These are phyloP conservation scores for Selenia dentaria DNA, from an alignment of 2,888 invertebrate species.

Conservation along the genomic window DNA sequence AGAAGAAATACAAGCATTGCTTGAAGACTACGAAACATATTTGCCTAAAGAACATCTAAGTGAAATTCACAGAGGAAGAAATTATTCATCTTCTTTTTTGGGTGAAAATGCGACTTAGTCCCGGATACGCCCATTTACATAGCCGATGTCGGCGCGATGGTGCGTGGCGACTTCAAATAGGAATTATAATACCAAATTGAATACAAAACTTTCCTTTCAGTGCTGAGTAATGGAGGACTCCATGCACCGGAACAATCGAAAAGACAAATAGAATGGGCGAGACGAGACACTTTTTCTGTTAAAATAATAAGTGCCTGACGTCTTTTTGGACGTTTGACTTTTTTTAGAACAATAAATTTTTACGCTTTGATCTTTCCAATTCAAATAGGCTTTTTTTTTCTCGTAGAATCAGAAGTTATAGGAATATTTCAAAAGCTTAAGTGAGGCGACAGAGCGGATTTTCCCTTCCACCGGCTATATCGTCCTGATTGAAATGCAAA, in stretches of 20 bases:
- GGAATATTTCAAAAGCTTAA: conserved; percentile 83
- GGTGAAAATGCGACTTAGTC: conserved; percentile 76
- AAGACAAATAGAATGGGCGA: conserved; percentile 82
- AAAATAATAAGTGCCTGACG: conserved; percentile 82
- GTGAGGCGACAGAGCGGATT: conserved; percentile 79
- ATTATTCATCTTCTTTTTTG: conserved; percentile 66
- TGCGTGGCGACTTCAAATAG: conserved; percentile 84
- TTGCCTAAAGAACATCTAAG: conserved; percentile 39
- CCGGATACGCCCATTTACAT: conserved; percentile 83
- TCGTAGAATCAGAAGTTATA: conserved; percentile 80
- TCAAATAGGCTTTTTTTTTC: conserved; percentile 82
- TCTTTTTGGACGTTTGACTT: conserved; percentile 73
- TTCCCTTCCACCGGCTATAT: conserved; percentile 80
- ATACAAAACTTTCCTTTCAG: conserved; percentile 86
- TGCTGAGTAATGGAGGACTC: conserved; percentile 83
- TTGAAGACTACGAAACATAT: conserved; percentile 22
- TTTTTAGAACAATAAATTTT: conserved; percentile 80
- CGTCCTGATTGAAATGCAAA: conserved; percentile 82
- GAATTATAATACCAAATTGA: conserved; percentile 86
- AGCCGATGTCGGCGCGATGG: conserved; percentile 83
- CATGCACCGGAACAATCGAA: conserved; percentile 84
- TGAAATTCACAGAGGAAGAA: conserved; percentile 51
- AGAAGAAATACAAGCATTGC: conserved; percentile 9
- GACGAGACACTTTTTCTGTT: conserved; percentile 77
- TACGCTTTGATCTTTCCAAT: conserved; percentile 83